These are phyloP conservation scores for Exephanes ischioxanthus DNA, from an alignment of 2,888 invertebrate species.

Conservation along the genomic window DNA sequence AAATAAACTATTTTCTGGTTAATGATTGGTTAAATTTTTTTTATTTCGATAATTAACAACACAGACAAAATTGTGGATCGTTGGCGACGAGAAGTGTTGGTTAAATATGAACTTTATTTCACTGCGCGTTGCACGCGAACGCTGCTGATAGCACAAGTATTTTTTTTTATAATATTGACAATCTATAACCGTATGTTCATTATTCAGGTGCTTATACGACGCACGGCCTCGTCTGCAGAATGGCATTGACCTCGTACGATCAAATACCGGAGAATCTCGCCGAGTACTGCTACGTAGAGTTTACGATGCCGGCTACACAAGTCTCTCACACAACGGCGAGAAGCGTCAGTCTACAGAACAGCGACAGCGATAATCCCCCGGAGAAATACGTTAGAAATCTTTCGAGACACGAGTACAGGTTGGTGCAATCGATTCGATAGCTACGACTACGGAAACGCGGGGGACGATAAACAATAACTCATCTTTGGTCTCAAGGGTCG, in stretches of 20 bases:
- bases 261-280: constrained; percentile 97
- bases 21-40: too few relatives aligned
- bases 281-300: constrained; percentile 96
- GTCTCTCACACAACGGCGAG: constrained; percentile 98
- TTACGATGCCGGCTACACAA: constrained; percentile 99
- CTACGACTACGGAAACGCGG: neutral
- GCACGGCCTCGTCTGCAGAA: constrained; percentile 96
- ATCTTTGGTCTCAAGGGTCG: constrained; percentile 87
- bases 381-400: constrained; percentile 99
- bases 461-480: neutral
- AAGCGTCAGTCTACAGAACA: constrained; percentile 95
- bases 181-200: constrained; percentile 4
- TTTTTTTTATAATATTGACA: neutral
- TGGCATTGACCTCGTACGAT: constrained; percentile 98
- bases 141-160: neutral
- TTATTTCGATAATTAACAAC: too few relatives aligned
- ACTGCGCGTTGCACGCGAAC: neutral
- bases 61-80: too few relatives aligned
- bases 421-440: constrained; percentile 50
- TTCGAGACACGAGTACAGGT: constrained; percentile 98
- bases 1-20: too few relatives aligned
- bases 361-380: constrained; percentile 95
- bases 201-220: constrained; percentile 97
- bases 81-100: too few relatives aligned
- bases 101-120: too few relatives aligned